phyloP scores from a whole-genome alignment of 1,140 invertebrate species.

The Copidosoma floridanum region DNA sequence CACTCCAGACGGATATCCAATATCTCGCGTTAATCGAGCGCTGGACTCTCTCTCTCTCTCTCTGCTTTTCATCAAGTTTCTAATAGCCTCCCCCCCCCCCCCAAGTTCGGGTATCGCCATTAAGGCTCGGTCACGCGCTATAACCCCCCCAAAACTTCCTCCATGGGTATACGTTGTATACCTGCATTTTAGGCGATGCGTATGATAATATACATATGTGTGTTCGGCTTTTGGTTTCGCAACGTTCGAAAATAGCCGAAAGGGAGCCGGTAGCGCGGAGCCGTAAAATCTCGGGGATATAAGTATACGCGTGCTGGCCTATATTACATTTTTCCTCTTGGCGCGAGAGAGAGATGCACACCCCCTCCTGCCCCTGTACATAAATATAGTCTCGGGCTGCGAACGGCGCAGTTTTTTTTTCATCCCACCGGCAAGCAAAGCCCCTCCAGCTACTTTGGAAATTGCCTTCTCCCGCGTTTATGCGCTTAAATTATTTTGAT shows the following conservation, averaged over 20 bases:
- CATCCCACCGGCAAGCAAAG: too few relatives aligned
- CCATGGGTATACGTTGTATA: too few relatives aligned
- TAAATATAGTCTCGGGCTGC: slow-evolving; percentile 49
- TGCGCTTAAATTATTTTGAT: too few relatives aligned
- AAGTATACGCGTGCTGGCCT: too few relatives aligned
- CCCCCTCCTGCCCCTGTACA: too few relatives aligned
- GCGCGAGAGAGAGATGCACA: neutral
- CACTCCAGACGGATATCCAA: too few relatives aligned
- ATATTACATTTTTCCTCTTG: slow-evolving; percentile 48
- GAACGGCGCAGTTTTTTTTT: too few relatives aligned
- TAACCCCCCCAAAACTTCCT: slow-evolving; percentile 5
- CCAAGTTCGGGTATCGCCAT: neutral
- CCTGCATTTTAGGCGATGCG: neutral
- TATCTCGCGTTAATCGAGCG: too few relatives aligned
- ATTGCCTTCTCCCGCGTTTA: too few relatives aligned
- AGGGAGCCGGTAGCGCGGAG: slow-evolving; percentile 44
- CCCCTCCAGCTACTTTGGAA: too few relatives aligned
- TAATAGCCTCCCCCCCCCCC: neutral
- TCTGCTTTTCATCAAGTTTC: slow-evolving; percentile 9
- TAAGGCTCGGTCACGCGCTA: slow-evolving; percentile 20
- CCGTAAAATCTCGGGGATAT: too few relatives aligned
- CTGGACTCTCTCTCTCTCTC: neutral
- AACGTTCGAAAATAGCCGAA: slow-evolving; percentile 52
- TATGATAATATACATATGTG: slow-evolving; percentile 20
- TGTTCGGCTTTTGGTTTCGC: slow-evolving; percentile 35